Percentiles rank a stretch among this genome's conserved stretches.
Conservation (phyloP, 1,140 invertebrate species). For the Thaumatotibia leucotreta region DNA sequence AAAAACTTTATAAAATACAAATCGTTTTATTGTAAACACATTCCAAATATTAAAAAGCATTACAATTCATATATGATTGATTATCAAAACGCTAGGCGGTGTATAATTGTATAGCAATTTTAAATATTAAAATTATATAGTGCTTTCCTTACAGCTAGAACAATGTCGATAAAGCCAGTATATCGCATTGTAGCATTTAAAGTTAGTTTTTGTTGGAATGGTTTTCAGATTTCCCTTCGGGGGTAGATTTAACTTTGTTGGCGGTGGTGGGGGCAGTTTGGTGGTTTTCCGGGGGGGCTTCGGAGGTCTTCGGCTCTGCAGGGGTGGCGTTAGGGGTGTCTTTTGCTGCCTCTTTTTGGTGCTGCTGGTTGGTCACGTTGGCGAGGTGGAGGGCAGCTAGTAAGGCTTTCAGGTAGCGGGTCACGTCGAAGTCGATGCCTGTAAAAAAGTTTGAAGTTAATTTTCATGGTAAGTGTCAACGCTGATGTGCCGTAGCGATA, state of each 20-base stretch:
- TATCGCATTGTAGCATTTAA: background rate
- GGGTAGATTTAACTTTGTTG: slow-evolving; percentile 55
- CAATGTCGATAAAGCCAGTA: background rate
- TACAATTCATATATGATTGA: slow-evolving; percentile 1
- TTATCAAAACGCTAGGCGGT: slow-evolving; percentile 10
- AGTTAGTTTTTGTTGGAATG: background rate
- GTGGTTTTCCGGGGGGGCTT: slow-evolving; percentile 46
- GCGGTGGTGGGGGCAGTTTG: slow-evolving; percentile 79
- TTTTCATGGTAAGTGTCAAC: background rate
- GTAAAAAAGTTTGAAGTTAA: slow-evolving; percentile 1
- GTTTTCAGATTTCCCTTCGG: slow-evolving; percentile 51
- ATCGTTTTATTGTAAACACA: slow-evolving; percentile 9
- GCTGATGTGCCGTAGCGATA: too few relatives aligned
- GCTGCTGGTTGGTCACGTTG: slow-evolving; percentile 80
- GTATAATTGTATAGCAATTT: slow-evolving; percentile 9
- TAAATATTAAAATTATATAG: slow-evolving; percentile 9
- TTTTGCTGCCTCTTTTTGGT: slow-evolving; percentile 47
- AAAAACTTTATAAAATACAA: slow-evolving; percentile 8
- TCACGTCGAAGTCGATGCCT: slow-evolving; percentile 76
- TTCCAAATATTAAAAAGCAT: slow-evolving; percentile 5
- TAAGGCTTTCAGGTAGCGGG: slow-evolving; percentile 78
- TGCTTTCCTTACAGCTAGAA: slow-evolving; percentile 6
- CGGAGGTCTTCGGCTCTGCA: slow-evolving; percentile 14
- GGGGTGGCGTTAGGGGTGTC: slow-evolving; percentile 29
- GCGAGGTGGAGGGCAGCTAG: slow-evolving; percentile 81